Conservation (phyloP, 2,113 vertebrate genomes). For the Tauraco erythrolophus region DNA sequence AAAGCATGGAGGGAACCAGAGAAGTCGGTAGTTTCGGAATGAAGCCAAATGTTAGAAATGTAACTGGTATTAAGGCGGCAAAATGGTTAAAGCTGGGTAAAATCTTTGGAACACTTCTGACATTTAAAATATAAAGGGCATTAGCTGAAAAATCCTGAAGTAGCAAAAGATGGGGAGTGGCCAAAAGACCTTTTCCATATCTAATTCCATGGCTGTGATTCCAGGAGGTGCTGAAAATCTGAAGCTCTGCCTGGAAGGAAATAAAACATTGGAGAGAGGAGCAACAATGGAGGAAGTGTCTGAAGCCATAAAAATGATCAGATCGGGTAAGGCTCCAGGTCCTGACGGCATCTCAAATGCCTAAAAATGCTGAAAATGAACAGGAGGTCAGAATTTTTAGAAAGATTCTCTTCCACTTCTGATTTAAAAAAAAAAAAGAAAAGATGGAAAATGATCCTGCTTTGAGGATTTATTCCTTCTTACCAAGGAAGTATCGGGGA, state of each 20-base stretch:
- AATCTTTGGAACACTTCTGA: neutral
- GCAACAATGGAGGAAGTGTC: constrained; percentile 64
- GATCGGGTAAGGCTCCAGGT: constrained; percentile 26
- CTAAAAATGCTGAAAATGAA: neutral
- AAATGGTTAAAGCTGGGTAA: neutral
- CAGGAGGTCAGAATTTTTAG: neutral
- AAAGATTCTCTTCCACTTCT: neutral
- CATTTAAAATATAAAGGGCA: neutral
- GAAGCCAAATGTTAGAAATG: neutral
- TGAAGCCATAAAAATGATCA: constrained; percentile 30
- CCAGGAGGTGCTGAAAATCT: constrained; percentile 31
- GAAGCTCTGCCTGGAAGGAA: constrained; percentile 55
- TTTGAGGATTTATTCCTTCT: neutral
- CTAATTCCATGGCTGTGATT: neutral
- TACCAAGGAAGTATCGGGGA: neutral
- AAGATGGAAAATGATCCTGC: neutral
- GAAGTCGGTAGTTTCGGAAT: neutral
- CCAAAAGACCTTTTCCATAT: neutral
- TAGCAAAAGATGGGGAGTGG: neutral
- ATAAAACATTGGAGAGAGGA: constrained; percentile 57
- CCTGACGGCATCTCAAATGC: neutral
- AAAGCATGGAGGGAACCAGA: neutral
- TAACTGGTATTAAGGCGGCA: neutral
- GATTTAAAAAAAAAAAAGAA: neutral
- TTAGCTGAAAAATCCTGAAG: neutral